Conservation (phyloP, 2,888 invertebrate genomes). For the Pheosia gnoma region DNA sequence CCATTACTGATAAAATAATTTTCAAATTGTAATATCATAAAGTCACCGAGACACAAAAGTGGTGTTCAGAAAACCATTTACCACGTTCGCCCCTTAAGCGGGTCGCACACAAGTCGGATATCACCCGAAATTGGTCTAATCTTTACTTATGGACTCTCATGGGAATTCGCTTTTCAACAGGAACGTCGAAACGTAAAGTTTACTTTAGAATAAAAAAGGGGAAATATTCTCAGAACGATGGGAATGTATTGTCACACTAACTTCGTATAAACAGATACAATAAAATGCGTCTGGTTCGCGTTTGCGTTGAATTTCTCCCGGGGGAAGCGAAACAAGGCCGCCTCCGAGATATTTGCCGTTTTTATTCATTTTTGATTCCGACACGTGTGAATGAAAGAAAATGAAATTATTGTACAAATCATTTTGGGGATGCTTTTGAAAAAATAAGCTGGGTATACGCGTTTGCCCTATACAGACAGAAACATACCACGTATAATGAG, state of each 20-base stretch:
- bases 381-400: constrained; percentile 22
- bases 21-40: constrained; percentile 42
- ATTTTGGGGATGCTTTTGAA: background rate
- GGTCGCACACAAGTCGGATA: constrained; percentile 59
- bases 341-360: constrained; percentile 25
- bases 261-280: constrained; percentile 49
- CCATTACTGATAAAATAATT: constrained; percentile 2
- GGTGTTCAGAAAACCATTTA: constrained; percentile 65
- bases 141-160: constrained; percentile 62
- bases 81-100: constrained; percentile 58
- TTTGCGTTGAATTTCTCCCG: constrained; percentile 46
- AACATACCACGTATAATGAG: too few species aligned
- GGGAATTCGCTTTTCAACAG: constrained; percentile 56
- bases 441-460: too few species aligned
- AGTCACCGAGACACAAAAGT: constrained; percentile 49
- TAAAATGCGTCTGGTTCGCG: constrained; percentile 47
- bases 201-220: constrained; percentile 30
- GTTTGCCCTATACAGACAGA: too few species aligned
- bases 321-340: constrained; percentile 29
- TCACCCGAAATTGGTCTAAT: constrained; percentile 67
- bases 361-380: constrained; percentile 30
- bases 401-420: constrained; percentile 4
- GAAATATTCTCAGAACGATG: constrained; percentile 36
- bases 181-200: constrained; percentile 28
- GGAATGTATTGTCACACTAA: constrained; percentile 43